Base-by-base conservation (phyloP, 2,113 vertebrate species). In the Marmota flaviventris region DNA sequence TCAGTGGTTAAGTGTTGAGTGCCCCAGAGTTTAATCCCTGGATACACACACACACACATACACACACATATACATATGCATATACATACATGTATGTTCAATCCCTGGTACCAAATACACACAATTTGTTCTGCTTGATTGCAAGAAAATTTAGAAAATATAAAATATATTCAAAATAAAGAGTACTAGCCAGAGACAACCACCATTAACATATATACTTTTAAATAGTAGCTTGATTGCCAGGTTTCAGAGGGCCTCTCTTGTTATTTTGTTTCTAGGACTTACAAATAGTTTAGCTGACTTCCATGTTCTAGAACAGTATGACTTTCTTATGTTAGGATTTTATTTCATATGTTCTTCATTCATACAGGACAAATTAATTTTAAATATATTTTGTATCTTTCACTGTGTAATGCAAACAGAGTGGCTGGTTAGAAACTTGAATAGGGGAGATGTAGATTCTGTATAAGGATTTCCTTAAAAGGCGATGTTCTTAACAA, bases 161-260 rank as follows among this genome's bases (percentile, higher is more conserved):
- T 22, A 45, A 77, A 84, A 65, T 8, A 61, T 91, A 90, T 14
- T 65, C 29, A 88, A 91, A 92, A 73, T 81, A 67, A 48, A 87
- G 42, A 61, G 4, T 4, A 16, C 24, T 88, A 37, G 5, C 17
- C 27, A 72, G 56, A 20, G 34, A 85, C n/a, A 75, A 48, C 22
- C 42, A 61, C 42, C n/a, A 51, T 79, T 67, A 72, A 77, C n/a
- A 51, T 51, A 48, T 10, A 39, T 17, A 18, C 32, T 94, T 91
- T 39, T 61, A 53, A 51, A 73, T 70, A 89, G 25, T 56, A 89
- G 67, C 14, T 63, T 58, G 78, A 27, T 72, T 67, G 24, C 17
- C 67, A 56, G 6, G 14, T 72, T 18, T 48, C 45, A 63, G 22
- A 16, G 34, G 34, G 73, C 7, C 70, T 32, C 6, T 51, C 22